phyloP scores from a whole-genome alignment of 2,113 vertebrate species.

The Octodon degus region DNA sequence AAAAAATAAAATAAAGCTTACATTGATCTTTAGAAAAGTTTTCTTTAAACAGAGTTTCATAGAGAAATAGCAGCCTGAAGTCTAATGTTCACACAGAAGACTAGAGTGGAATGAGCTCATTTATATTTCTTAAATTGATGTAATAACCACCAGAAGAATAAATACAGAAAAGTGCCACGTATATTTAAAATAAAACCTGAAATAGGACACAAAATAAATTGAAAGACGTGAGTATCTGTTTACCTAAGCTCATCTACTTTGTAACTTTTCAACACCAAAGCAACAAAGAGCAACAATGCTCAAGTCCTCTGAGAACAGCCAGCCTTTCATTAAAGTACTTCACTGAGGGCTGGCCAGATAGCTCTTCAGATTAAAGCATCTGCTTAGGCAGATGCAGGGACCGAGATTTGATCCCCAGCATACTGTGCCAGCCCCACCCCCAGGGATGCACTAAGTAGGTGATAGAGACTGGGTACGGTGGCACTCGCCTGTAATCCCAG shows the following conservation, averaged over 20 bases:
- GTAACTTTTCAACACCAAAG: conserved; percentile 47
- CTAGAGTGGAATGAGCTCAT: neutral
- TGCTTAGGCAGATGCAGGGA: no score
- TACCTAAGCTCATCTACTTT: neutral
- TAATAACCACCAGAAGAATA: neutral
- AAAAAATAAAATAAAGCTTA: neutral
- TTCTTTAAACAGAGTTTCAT: conserved; percentile 23
- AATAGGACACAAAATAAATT: conserved; percentile 35
- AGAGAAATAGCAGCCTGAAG: neutral
- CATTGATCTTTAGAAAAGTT: neutral
- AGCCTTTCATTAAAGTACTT: neutral
- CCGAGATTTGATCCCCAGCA: no score
- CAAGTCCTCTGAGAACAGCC: neutral
- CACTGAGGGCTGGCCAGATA: neutral
- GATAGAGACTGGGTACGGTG: no score
- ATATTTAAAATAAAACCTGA: conserved; percentile 2
- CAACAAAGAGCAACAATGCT: neutral
- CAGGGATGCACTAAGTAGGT: no score
- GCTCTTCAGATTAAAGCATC: no score
- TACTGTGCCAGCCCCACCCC: no score
- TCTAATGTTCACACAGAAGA: neutral
- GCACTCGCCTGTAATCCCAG: no score
- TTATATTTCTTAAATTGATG: neutral
- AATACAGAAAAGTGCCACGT: neutral
- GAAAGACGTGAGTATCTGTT: neutral